These are phyloP conservation scores for Trichonephila inaurata DNA, from an alignment of 1,140 invertebrate species.

Conservation along the genomic window DNA sequence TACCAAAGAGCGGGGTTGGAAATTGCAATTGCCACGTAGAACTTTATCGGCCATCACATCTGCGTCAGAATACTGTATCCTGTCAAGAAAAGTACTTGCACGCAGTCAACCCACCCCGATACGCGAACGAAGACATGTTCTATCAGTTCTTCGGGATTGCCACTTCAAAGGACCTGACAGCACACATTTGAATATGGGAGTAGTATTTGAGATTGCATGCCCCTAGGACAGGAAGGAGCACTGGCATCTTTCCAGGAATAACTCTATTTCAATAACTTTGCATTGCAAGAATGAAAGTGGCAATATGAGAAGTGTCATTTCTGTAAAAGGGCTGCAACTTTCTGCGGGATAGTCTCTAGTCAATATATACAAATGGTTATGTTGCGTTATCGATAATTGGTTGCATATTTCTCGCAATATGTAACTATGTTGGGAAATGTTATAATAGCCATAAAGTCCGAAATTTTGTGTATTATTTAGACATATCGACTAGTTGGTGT, in stretches of 20 bases:
- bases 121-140: conserved; percentile 49
- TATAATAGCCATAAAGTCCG: too few species aligned
- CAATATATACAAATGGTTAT: neutral
- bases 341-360: neutral
- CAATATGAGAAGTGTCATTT: conserved; percentile 37
- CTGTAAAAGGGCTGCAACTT: neutral
- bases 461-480: too few species aligned
- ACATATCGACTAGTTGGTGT: too few species aligned
- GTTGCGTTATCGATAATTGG: neutral
- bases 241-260: conserved; percentile 40
- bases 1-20: neutral
- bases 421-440: too few species aligned
- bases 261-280: conserved; percentile 72
- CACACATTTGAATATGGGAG: conserved; percentile 65
- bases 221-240: neutral
- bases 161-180: conserved; percentile 71
- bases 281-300: neutral
- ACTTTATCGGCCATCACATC: conserved; percentile 64
- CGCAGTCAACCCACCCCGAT: neutral
- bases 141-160: conserved; percentile 45
- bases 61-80: conserved; percentile 44
- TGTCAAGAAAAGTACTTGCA: conserved; percentile 20
- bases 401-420: neutral
- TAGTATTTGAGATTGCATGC: conserved; percentile 53
- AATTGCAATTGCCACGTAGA: neutral